A percentile compares a stretch with the other conserved stretches of the same genome.
These are phyloP conservation scores for Acomys russatus DNA, from an alignment of 2,797 vertebrate species.

Conservation along the genomic window DNA sequence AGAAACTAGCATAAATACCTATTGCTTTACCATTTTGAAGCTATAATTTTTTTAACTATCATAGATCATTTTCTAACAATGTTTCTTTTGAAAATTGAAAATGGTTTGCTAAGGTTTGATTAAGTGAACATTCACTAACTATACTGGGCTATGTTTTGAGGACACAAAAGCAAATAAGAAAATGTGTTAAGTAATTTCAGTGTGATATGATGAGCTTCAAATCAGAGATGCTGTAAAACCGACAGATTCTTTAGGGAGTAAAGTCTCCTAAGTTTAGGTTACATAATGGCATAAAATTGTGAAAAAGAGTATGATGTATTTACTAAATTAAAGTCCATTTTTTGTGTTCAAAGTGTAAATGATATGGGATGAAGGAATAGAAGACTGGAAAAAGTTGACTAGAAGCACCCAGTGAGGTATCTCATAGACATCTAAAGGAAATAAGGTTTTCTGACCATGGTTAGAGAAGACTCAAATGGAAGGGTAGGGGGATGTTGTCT, in stretches of 20 bases:
- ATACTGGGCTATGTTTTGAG: background rate
- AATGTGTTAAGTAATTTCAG: constrained; percentile 37
- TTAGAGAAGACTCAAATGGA: background rate
- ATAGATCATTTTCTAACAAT: constrained; percentile 29
- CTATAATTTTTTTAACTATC: constrained; percentile 32
- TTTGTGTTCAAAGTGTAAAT: constrained; percentile 15
- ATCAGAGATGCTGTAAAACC: background rate
- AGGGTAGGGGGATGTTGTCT: background rate
- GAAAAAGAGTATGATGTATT: background rate
- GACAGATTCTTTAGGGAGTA: background rate
- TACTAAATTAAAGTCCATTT: constrained; percentile 1
- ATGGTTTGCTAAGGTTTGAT: background rate
- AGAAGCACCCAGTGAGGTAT: background rate
- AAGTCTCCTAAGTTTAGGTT: background rate
- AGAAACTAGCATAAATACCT: constrained; percentile 13
- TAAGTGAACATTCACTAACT: background rate
- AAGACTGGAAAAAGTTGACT: background rate
- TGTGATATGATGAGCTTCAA: constrained; percentile 19
- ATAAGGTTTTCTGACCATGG: constrained; percentile 24
- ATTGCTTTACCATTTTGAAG: constrained; percentile 30
- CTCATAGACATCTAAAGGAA: background rate
- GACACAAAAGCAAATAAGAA: constrained; percentile 9
- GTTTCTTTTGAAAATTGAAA: constrained; percentile 55
- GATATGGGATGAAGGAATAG: background rate
- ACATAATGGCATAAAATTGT: background rate